Evolutionary conservation across 2,888 invertebrate genomes (phyloP), one percentile per base, ranked within the genome.

Genomic region (Caenorhabditis drosophilae): DNA sequence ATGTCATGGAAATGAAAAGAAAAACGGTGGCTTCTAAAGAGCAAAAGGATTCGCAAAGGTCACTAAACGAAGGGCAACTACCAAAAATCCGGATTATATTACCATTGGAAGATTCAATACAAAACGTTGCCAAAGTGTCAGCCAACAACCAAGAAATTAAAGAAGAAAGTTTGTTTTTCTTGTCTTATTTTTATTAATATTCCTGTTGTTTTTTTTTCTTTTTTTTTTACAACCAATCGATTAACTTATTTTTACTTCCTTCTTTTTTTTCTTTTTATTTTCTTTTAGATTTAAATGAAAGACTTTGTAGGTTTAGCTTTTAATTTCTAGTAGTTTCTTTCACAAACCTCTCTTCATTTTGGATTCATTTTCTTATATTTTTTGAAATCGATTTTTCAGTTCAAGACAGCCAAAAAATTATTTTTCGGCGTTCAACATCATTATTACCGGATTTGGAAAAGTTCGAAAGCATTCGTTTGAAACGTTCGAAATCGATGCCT

Each of bases 401-500:
- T n/a, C n/a, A n/a, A 36, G 36, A 16, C 16, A 16, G 16, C 16
- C 36, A 36, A 16, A 36, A 16, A 36, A n/a, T 36, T 15, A 36
- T n/a, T 36, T 15, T 3, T 3, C 15, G 16, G 4, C 36, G n/a
- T 31, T 31, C 12, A 31, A 9, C 7, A 31, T 31, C 12, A 9
- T 9, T 31, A 12, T 31, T 12, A 31, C 12, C 31, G 12, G 7
- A 31, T 9, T 31, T 6, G 6, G 12, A 31, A 40, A 40, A 40
- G 20, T 7, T 40, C 18, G 40, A 18, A 18, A 40, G 7, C 36
- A 36, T 12, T 12, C 7, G 50, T 15, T 46, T 63, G 9, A 36
- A 50, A 41, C 18, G 63, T 9, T 63, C 63, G 9, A 46, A 57
- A n/a, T 63, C 64, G 4, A 36, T 56, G 40, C 55, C 59, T 2